Evolutionary conservation across 2,888 invertebrate species (phyloP).

Genomic region (Andrena fulva): DNA sequence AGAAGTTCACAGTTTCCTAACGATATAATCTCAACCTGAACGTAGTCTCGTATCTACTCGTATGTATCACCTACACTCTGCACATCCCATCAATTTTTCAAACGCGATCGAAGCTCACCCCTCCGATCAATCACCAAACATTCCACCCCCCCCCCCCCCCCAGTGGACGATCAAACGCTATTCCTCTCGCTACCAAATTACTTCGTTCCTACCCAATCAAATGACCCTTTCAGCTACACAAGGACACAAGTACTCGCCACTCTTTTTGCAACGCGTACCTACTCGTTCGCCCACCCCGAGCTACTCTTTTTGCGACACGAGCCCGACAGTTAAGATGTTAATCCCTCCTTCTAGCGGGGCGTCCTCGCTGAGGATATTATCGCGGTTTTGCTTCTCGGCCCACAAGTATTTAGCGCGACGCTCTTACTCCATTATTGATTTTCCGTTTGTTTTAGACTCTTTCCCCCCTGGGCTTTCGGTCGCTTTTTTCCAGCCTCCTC

Average conservation of each 20-base stretch:
- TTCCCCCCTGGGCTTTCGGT: conserved; percentile 3
- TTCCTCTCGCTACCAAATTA: too few relatives aligned
- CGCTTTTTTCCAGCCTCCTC: neutral
- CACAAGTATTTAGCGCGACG: conserved; percentile 49
- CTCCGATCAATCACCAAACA: too few relatives aligned
- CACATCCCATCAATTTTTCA: too few relatives aligned
- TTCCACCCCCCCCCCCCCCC: too few relatives aligned
- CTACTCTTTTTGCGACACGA: neutral
- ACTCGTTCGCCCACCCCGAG: neutral
- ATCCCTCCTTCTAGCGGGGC: conserved; percentile 37
- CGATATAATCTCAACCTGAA: too few relatives aligned
- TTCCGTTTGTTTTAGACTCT: conserved; percentile 58
- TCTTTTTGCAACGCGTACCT: neutral
- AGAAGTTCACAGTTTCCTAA: too few relatives aligned
- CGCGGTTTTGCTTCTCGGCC: conserved; percentile 53
- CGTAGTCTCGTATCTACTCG: too few relatives aligned
- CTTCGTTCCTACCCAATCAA: too few relatives aligned
- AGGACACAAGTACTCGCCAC: conserved; percentile 1
- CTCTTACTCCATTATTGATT: conserved; percentile 57
- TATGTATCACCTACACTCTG: too few relatives aligned
- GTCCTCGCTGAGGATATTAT: conserved; percentile 57
- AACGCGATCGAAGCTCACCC: too few relatives aligned
- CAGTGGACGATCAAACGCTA: too few relatives aligned
- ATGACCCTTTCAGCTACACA: too few relatives aligned
- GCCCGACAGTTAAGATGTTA: conserved; percentile 51